These are phyloP conservation scores for Callyntrura guangdongensis DNA, from an alignment of 2,888 invertebrate species.

Conservation along the genomic window DNA sequence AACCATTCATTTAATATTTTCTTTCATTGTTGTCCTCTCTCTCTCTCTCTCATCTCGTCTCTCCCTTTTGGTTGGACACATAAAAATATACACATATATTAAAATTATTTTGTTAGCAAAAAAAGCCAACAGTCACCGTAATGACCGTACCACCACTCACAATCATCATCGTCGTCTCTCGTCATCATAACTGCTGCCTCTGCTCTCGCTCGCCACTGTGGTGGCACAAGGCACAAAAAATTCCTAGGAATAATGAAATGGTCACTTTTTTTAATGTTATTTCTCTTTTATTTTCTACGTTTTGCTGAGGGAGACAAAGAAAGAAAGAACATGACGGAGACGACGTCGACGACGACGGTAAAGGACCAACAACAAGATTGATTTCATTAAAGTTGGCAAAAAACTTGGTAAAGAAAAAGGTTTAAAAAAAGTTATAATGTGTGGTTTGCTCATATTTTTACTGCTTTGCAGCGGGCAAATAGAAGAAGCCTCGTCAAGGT, in stretches of 20 bases:
- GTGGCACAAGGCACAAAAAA: not conserved
- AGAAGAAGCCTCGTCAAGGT: slow-evolving; percentile 18
- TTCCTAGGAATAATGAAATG: slow-evolving; percentile 44
- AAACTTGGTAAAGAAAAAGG: slow-evolving; percentile 32
- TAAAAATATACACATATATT: slow-evolving; percentile 47
- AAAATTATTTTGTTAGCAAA: slow-evolving; percentile 49
- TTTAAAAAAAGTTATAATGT: slow-evolving; percentile 40
- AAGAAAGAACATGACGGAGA: too few species aligned
- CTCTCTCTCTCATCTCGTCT: too few species aligned
- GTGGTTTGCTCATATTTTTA: slow-evolving; percentile 31
- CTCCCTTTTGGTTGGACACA: slow-evolving; percentile 51
- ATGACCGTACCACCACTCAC: slow-evolving; percentile 32
- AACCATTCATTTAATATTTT: slow-evolving; percentile 56
- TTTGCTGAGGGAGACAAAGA: slow-evolving; percentile 39
- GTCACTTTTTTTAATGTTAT: slow-evolving; percentile 67
- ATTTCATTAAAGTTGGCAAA: slow-evolving; percentile 70
- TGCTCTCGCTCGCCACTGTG: too few species aligned
- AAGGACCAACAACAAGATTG: slow-evolving; percentile 72
- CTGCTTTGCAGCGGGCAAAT: not conserved
- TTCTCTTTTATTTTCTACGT: too few species aligned
- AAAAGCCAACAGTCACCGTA: slow-evolving; percentile 22
- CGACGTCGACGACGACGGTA: too few species aligned
- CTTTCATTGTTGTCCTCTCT: slow-evolving; percentile 57
- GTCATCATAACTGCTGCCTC: not conserved
- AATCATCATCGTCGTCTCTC: not conserved